Evolutionary conservation across 2,888 invertebrate species (phyloP).

Genomic region (Oscheius sp.): DNA sequence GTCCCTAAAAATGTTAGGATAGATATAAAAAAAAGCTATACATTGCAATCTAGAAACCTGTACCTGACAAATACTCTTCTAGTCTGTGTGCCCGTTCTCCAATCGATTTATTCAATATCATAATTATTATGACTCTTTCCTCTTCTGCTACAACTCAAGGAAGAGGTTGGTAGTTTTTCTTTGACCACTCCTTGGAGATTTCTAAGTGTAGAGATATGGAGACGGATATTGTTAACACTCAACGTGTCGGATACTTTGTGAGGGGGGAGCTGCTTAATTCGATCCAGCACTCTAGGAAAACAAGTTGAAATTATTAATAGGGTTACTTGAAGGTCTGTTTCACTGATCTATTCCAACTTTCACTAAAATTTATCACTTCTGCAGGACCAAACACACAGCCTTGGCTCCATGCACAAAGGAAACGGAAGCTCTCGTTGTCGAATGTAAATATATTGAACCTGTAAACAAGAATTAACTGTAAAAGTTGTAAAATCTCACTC

Average conservation of each 20-base stretch:
- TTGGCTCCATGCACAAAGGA: not conserved
- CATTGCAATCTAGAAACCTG: no score
- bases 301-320: not conserved
- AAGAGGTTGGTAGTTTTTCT: not conserved
- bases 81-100: not conserved
- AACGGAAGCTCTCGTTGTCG: not conserved
- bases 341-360: not conserved
- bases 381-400: not conserved
- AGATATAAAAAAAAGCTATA: no score
- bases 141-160: not conserved
- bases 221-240: slow-evolving; percentile 15
- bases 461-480: no score
- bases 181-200: not conserved
- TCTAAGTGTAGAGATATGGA: not conserved
- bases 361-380: not conserved
- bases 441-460: not conserved
- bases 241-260: slow-evolving; percentile 21
- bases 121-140: not conserved
- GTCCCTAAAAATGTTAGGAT: no score
- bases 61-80: no score
- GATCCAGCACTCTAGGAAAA: slow-evolving; percentile 11
- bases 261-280: not conserved
- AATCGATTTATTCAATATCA: not conserved
- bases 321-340: not conserved
- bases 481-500: no score